Evolutionary conservation across 2,113 vertebrate genomes (phyloP).

Genomic region (Bostrychus sinensis): DNA sequence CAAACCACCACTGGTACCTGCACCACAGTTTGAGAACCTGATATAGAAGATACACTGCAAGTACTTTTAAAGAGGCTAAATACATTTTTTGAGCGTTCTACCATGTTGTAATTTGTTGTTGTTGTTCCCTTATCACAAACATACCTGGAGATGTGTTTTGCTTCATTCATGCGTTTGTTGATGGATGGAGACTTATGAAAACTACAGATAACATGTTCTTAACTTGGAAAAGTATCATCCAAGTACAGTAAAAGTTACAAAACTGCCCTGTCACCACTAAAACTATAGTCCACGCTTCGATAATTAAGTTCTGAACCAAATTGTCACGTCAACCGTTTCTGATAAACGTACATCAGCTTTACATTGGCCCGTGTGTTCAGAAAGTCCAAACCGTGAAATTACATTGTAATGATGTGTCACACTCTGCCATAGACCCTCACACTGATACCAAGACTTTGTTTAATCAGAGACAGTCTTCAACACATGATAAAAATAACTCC

Average conservation of each 20-base stretch:
- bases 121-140: no score
- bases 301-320: not conserved
- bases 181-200: no score
- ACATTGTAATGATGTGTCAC: slow-evolving; percentile 10
- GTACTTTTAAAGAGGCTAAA: no score
- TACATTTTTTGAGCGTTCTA: no score
- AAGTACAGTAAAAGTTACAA: not conserved
- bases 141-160: no score
- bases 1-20: no score
- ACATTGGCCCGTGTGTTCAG: not conserved
- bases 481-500: not conserved
- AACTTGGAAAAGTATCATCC: not conserved
- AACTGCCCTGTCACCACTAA: not conserved
- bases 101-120: no score
- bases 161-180: no score
- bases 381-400: slow-evolving; percentile 1
- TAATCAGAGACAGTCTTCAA: not conserved
- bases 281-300: not conserved
- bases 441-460: not conserved
- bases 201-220: no score
- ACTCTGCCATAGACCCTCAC: not conserved
- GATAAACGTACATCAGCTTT: not conserved
- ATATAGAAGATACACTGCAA: no score
- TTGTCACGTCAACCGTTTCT: not conserved
- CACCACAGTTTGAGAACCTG: no score